Evolutionary conservation across 2,888 invertebrate genomes (phyloP).

Genomic region (Elysia crispata): DNA sequence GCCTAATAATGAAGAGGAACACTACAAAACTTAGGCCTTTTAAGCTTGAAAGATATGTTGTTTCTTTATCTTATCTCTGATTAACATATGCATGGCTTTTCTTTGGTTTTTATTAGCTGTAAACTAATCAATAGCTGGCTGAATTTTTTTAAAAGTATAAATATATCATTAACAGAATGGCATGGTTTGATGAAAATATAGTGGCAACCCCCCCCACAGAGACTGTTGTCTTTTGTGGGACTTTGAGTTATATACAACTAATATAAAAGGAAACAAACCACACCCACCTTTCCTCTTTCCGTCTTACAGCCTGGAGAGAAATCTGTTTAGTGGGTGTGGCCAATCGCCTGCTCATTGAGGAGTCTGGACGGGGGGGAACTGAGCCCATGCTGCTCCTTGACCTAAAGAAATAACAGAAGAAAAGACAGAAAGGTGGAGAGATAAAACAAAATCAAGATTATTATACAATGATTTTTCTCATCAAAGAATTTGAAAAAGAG

Average conservation of each 20-base stretch:
- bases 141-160: too few species aligned
- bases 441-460: neutral
- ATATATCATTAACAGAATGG: too few species aligned
- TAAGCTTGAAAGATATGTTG: too few species aligned
- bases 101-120: too few species aligned
- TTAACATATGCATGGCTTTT: too few species aligned
- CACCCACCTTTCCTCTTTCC: slow-evolving; percentile 62
- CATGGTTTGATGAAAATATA: too few species aligned
- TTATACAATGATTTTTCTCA: neutral
- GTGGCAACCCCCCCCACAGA: too few species aligned
- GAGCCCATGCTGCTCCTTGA: slow-evolving; percentile 42
- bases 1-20: too few species aligned
- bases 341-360: slow-evolving; percentile 54
- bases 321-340: slow-evolving; percentile 70
- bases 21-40: too few species aligned
- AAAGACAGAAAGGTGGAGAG: too few species aligned
- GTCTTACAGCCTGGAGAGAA: slow-evolving; percentile 62
- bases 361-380: slow-evolving; percentile 53
- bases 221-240: neutral
- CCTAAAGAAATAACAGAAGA: slow-evolving; percentile 18
- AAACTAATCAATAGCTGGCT: too few species aligned
- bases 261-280: neutral
- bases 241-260: neutral
- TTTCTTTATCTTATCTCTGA: too few species aligned
- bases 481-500: neutral